Percentiles rank a stretch among this genome's conserved stretches.
phyloP scores from a whole-genome alignment of 2,797 vertebrate species.

The Propithecus deckenii region DNA sequence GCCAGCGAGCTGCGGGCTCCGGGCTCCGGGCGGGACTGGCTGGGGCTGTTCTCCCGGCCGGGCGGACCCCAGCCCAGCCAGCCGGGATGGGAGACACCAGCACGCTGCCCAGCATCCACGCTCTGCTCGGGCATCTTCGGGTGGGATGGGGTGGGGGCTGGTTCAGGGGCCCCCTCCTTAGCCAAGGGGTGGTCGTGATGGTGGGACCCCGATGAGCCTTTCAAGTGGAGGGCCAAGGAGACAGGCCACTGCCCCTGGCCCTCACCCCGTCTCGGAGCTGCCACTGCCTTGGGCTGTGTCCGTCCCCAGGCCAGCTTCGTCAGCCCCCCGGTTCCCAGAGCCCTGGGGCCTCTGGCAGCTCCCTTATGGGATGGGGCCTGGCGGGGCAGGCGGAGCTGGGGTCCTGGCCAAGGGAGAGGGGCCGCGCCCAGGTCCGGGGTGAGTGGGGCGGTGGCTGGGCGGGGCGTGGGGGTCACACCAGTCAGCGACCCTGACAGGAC shows the following conservation, averaged over 20 bases:
- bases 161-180: not conserved
- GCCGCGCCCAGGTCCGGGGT: fast-evolving
- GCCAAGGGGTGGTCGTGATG: not conserved
- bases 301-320: too few relatives aligned
- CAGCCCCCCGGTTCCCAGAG: too few relatives aligned
- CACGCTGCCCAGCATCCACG: fast-evolving
- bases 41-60: not conserved
- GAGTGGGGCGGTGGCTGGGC: not conserved
- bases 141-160: too few relatives aligned
- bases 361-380: fast-evolving
- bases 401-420: fast-evolving
- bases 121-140: fast-evolving
- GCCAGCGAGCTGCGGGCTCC: not conserved
- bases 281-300: too few relatives aligned
- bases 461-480: not conserved
- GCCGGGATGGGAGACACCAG: not conserved
- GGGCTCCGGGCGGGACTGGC: not conserved
- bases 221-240: not conserved
- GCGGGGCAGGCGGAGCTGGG: not conserved
- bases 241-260: not conserved
- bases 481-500: not conserved
- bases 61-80: not conserved
- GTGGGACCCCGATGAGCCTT: not conserved
- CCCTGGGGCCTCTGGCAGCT: not conserved
- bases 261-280: fast-evolving